A percentile compares a stretch with the other conserved stretches of the same genome.
phyloP scores from a whole-genome alignment of 2,888 invertebrate species.

The Leucozona laternaria region DNA sequence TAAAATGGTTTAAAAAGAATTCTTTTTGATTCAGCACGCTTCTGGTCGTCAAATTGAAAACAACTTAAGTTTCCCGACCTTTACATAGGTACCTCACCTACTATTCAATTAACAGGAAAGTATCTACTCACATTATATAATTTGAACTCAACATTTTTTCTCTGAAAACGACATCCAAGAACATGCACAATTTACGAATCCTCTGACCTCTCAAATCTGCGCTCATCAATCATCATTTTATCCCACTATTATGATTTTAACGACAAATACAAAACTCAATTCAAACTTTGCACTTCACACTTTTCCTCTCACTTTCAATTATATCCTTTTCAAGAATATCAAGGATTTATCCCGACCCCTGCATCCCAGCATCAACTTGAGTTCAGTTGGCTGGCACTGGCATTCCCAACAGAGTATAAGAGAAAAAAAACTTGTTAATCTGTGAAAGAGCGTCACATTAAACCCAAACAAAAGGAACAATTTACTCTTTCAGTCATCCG shows the following conservation, averaged over 20 bases:
- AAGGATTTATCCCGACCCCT: not conserved
- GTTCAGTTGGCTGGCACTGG: slow-evolving; percentile 3
- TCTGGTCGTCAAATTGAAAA: no score
- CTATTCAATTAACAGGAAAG: no score
- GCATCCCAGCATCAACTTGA: not conserved
- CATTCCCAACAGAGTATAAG: not conserved
- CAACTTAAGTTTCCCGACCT: no score
- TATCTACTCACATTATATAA: no score
- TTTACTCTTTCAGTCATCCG: slow-evolving; percentile 43
- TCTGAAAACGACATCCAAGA: not conserved
- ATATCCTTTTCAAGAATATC: slow-evolving; percentile 3
- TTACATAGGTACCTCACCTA: no score
- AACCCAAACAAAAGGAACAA: slow-evolving; percentile 57
- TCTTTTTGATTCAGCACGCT: no score
- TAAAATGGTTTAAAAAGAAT: no score
- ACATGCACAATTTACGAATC: not conserved
- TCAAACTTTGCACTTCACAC: not conserved
- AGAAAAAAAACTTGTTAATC: slow-evolving; percentile 63
- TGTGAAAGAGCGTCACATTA: slow-evolving; percentile 61
- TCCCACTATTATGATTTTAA: slow-evolving; percentile 15
- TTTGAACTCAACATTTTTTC: not conserved
- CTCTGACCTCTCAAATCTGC: not conserved
- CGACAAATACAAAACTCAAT: slow-evolving; percentile 7
- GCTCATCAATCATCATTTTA: slow-evolving; percentile 12
- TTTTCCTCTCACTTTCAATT: slow-evolving; percentile 33